These are phyloP conservation scores for Rhinichthys osculus DNA, from an alignment of 2,797 vertebrate species.

Conservation along the genomic window DNA sequence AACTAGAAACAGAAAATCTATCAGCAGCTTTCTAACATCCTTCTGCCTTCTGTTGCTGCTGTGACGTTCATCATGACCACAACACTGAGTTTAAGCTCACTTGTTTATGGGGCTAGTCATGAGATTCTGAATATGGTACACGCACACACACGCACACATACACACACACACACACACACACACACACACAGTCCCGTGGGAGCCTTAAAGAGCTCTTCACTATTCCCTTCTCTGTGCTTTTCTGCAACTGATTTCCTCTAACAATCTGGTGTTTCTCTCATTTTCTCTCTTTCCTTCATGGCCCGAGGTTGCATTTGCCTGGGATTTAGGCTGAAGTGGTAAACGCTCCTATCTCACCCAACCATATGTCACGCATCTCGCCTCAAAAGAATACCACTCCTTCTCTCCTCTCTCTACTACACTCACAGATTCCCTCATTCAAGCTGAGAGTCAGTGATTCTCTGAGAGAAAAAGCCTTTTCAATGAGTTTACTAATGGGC, in stretches of 20 bases:
- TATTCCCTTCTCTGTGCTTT: constrained; percentile 19
- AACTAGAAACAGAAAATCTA: constrained; percentile 11
- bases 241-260: constrained; percentile 51
- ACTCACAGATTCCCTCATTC: constrained; percentile 25
- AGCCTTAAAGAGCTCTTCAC: constrained; percentile 40
- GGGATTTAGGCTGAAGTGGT: constrained; percentile 52
- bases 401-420: neutral
- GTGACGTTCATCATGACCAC: constrained; percentile 24
- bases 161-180: constrained; percentile 29
- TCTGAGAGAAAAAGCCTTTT: constrained; percentile 38
- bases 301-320: constrained; percentile 60
- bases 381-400: constrained; percentile 33
- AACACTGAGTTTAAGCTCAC: neutral
- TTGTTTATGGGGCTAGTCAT: constrained; percentile 5
- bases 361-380: constrained; percentile 62
- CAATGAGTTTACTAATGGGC: constrained; percentile 52
- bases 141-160: constrained; percentile 10
- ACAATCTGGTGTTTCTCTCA: constrained; percentile 37
- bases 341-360: constrained; percentile 60
- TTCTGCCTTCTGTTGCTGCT: neutral
- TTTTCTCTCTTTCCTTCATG: constrained; percentile 36
- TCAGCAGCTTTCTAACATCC: constrained; percentile 12
- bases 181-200: constrained; percentile 20
- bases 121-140: constrained; percentile 11
- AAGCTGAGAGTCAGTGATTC: constrained; percentile 32